A percentile compares a stretch with the other conserved stretches of the same genome.
phyloP scores from a whole-genome alignment of 2,797 vertebrate genomes.

The Antennarius maculatus region DNA sequence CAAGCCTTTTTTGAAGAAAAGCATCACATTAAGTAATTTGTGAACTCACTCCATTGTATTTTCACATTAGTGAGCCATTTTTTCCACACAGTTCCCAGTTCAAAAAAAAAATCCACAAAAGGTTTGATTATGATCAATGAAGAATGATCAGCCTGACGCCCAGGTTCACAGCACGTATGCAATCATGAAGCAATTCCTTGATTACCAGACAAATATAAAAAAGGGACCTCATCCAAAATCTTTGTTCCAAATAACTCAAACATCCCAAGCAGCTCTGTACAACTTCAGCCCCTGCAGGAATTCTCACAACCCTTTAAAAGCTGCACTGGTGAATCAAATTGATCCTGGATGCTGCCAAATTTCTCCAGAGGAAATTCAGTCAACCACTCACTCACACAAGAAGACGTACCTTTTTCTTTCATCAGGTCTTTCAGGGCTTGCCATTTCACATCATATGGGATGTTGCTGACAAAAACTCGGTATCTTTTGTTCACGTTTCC shows the following conservation, averaged over 20 bases:
- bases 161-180: constrained; percentile 58
- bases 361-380: constrained; percentile 22
- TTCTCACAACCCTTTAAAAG: constrained; percentile 34
- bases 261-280: constrained; percentile 41
- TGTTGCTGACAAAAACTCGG: constrained; percentile 97
- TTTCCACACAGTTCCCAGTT: constrained; percentile 50
- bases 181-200: constrained; percentile 52
- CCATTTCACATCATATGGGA: constrained; percentile 98
- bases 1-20: constrained; percentile 34
- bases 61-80: constrained; percentile 40
- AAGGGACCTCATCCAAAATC: constrained; percentile 40
- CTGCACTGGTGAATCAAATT: constrained; percentile 56
- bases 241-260: constrained; percentile 45
- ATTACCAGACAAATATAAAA: constrained; percentile 38
- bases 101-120: constrained; percentile 42
- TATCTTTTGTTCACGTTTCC: constrained; percentile 86
- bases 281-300: constrained; percentile 32
- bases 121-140: constrained; percentile 31
- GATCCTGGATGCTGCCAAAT: constrained; percentile 31
- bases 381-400: neutral
- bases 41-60: constrained; percentile 40
- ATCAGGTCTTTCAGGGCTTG: constrained; percentile 97
- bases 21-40: constrained; percentile 39
- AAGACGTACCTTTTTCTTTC: constrained; percentile 95
- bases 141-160: constrained; percentile 39